Base-by-base conservation (phyloP, 1,140 invertebrate species). In the Bicyclus anynana region DNA sequence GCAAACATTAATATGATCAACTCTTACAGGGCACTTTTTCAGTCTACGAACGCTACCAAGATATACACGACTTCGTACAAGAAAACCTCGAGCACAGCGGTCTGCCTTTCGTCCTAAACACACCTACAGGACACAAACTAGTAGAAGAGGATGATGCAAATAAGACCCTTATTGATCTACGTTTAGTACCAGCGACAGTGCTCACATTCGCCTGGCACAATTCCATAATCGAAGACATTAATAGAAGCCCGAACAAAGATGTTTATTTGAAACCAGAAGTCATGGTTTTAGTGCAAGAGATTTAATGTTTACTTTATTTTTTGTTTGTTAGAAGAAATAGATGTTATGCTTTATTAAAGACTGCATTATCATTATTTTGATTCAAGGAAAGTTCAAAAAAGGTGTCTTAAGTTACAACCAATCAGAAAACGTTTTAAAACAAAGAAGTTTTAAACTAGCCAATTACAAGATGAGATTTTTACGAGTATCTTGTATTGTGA, bases 11-110 rank as follows among this genome's bases (percentile, higher is more conserved):
- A 47, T 38, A 38, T 4, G 16, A 38, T 14, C 14, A 14, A n/a
- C 3, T 35, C 33, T 77, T 79, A 20, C 72, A 96, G 93, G 95
- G 95, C 6, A 97, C 95, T 7, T 97, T 97, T 86, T 92, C 91
- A 20, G 93, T 96, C 0, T 92, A 94, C 69, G 95, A 97, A 77
- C 94, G 92, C 55, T 91, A 94, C 60, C 72, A 74, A 0, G 92
- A 93, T 61, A 90, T 97, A 1, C 80, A 92, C 42, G 91, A 93
- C 55, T 97, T 96, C 75, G 91, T 97, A 0, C 89, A 90, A 74
- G 94, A 95, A 68, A 92, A 94, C 76, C 76, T 97, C 21, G 85
- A 91, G 50, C 90, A 93, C 55, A 90, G 92, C 57, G 89, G 91
- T 10, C 68, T 92, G 6, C 91, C 93, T 0, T 96, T 95, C 81